Evolutionary conservation across 1,140 invertebrate species (phyloP), one percentile per base, ranked within the genome.

Genomic region (Macrocentrus cingulum): DNA sequence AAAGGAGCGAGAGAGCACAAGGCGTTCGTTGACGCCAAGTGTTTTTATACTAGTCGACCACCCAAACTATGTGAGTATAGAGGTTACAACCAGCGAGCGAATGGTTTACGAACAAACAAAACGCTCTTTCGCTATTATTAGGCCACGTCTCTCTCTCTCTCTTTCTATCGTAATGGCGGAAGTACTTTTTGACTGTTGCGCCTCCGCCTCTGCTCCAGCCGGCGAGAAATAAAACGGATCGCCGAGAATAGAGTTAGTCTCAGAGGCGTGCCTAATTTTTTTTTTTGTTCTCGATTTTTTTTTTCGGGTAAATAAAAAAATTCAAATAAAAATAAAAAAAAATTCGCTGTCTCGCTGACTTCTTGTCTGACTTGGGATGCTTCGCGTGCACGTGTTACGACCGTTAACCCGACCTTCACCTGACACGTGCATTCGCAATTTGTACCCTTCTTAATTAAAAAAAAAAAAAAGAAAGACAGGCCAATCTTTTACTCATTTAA

Each of bases 71-170:
- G 16, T 18, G 16, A 32, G 25, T 5, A 20, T 13, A 5, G 48
- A 23, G 49, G 45, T 51, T 51, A 25, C 46, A 25, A 29, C 25
- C 4, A 5, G 25, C 9, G 23, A 23, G 22, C 48, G 48, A 58
- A 48, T 29, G 44, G 56, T 22, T 58, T 58, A 58, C 37, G 48
- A 58, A 58, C 48, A 58, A 58, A 58, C 46, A 49, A n/a, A n/a
- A 58, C 56, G 56, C 19, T 15, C 19, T 19, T 44, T 44, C 19
- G 42, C 32, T 52, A 39, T 52, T 52, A 41, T 34, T 52, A 37
- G 11, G 36, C 49, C 7, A 3, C 44, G 15, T 6, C 23, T 25
- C 11, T 29, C 20, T 36, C 37, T 51, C 16, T 39, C 25, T 16
- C 9, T 15, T 37, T 46, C 25, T 48, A 23, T 46, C 49, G 52